A percentile compares a stretch with the other conserved stretches of the same genome.
Conservation (phyloP, 2,113 vertebrate species). For the Silurus meridionalis region DNA sequence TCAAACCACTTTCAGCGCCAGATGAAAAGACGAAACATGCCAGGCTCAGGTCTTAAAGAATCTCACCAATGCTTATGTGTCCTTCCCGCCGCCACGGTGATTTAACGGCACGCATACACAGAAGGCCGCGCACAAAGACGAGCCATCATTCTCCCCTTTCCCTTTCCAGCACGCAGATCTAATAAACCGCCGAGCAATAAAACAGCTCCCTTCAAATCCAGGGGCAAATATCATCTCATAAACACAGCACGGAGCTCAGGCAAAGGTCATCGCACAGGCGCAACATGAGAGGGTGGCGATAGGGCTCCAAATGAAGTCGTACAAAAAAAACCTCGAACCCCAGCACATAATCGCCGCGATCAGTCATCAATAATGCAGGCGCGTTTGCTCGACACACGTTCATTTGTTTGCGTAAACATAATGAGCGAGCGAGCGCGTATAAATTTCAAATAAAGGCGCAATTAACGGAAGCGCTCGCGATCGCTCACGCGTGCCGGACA, state of each 20-base stretch:
- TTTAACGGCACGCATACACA: conserved; percentile 56
- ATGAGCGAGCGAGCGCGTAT: conserved; percentile 49
- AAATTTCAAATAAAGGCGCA: conserved; percentile 61
- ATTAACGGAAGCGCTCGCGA: conserved; percentile 55
- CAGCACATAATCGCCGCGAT: conserved; percentile 36
- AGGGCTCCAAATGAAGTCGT: not conserved
- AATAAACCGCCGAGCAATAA: conserved; percentile 8
- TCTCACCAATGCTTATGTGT: not conserved
- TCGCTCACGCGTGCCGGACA: conserved; percentile 54
- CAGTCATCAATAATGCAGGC: conserved; percentile 51
- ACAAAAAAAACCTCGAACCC: not conserved
- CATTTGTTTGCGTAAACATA: conserved; percentile 56
- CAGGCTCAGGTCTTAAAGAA: not conserved
- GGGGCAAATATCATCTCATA: not conserved
- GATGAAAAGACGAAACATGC: not conserved
- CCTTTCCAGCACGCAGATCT: not conserved
- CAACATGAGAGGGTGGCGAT: no score
- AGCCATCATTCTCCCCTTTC: conserved; percentile 41
- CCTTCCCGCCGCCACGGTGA: conserved; percentile 39
- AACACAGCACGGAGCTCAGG: not conserved
- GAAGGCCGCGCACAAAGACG: conserved; percentile 56
- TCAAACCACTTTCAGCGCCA: not conserved
- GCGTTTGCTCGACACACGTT: conserved; percentile 46
- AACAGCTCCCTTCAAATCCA: conserved; percentile 1
- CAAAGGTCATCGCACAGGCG: not conserved